A percentile compares a stretch with the other conserved stretches of the same genome.
Conservation (phyloP, 1,140 invertebrate genomes). For the Oncopodura yosiiana region DNA sequence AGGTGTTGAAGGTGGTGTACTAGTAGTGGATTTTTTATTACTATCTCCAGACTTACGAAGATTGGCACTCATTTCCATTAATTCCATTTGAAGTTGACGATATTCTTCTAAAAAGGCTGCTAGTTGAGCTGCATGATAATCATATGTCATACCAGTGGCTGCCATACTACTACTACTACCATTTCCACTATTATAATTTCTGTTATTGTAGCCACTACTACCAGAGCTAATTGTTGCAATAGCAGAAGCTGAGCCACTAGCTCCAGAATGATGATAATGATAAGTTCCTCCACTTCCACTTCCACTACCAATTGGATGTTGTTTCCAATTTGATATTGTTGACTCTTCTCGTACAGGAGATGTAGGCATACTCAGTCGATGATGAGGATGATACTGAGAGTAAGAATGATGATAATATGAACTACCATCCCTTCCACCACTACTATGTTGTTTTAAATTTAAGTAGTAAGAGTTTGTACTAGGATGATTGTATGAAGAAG, state of each 20-base stretch:
- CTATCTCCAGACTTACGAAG: background rate
- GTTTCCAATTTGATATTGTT: conserved; percentile 35
- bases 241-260: too few relatives aligned
- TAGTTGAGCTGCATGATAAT: conserved; percentile 63
- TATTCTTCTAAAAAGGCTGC: conserved; percentile 67
- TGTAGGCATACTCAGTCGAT: conserved; percentile 38
- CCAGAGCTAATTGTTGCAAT: too few relatives aligned
- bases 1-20: too few relatives aligned
- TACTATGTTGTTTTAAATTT: background rate
- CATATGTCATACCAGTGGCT: conserved; percentile 44
- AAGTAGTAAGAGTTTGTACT: background rate
- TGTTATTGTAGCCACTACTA: too few relatives aligned
- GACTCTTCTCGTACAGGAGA: conserved; percentile 36
- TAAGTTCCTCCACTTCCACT: background rate
- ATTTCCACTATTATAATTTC: too few relatives aligned
- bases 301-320: background rate
- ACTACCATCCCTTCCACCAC: too few relatives aligned
- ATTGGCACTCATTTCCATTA: conserved; percentile 55
- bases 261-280: too few relatives aligned
- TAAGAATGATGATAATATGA: background rate
- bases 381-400: conserved; percentile 1
- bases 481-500: background rate
- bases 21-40: too few relatives aligned
- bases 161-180: background rate
- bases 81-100: conserved; percentile 58